Evolutionary conservation across 1,140 invertebrate species (phyloP).

Genomic region (Zaprionus lachaisei): DNA sequence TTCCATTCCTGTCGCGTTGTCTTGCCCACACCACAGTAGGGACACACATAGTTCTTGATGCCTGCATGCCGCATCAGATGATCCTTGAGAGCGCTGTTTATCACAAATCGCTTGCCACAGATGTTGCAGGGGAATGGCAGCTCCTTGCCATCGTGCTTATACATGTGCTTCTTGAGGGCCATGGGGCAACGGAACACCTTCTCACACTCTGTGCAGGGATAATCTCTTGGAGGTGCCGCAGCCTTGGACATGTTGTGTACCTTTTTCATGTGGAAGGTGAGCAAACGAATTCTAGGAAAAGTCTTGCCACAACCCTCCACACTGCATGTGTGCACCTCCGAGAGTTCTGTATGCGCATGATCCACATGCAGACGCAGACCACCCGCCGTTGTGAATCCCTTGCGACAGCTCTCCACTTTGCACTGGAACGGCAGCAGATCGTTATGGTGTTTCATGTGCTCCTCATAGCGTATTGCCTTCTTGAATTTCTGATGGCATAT

Average conservation of each 20-base stretch:
- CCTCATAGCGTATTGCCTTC: slow-evolving; percentile 75
- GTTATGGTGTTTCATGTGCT: slow-evolving; percentile 82
- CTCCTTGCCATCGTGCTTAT: slow-evolving; percentile 86
- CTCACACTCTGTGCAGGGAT: slow-evolving; percentile 77
- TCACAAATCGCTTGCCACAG: slow-evolving; percentile 85
- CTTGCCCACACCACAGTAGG: slow-evolving; percentile 79
- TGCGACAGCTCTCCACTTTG: slow-evolving; percentile 70
- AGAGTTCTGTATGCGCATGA: slow-evolving; percentile 73
- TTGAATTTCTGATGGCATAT: slow-evolving; percentile 83
- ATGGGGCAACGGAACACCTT: slow-evolving; percentile 79
- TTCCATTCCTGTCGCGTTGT: slow-evolving; percentile 82
- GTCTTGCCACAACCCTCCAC: slow-evolving; percentile 74
- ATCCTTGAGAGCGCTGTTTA: slow-evolving; percentile 77
- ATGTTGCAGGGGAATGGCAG: slow-evolving; percentile 86
- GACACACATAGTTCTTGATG: slow-evolving; percentile 82
- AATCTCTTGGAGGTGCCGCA: slow-evolving; percentile 67
- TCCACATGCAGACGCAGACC: slow-evolving; percentile 75
- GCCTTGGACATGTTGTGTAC: slow-evolving; percentile 76
- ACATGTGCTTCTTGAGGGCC: slow-evolving; percentile 85
- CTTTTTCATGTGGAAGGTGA: slow-evolving; percentile 81
- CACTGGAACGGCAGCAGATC: slow-evolving; percentile 78
- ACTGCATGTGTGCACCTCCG: slow-evolving; percentile 68
- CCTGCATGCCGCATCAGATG: slow-evolving; percentile 81
- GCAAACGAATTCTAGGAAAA: slow-evolving; percentile 74
- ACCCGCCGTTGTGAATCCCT: slow-evolving; percentile 78